Evolutionary conservation across 2,888 invertebrate genomes (phyloP).

Genomic region (Ectemnius continuus): DNA sequence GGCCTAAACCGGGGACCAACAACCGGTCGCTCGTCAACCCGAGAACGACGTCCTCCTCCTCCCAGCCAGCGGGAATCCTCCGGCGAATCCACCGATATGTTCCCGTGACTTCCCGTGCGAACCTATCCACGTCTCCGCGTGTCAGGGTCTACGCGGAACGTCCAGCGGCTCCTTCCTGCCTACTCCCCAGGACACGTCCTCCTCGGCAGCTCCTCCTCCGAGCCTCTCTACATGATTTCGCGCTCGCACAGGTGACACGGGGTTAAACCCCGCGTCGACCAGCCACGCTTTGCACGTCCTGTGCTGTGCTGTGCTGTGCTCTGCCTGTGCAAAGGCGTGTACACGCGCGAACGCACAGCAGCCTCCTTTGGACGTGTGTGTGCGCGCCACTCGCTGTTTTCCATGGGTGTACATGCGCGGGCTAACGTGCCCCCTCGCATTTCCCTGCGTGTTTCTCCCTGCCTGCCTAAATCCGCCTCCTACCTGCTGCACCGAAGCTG

Average conservation of each 20-base stretch:
- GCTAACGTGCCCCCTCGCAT: conserved; percentile 32
- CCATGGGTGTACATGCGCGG: conserved; percentile 39
- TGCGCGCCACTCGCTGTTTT: conserved; percentile 28
- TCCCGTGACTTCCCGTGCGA: not conserved
- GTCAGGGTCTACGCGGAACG: not conserved
- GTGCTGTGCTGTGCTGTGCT: conserved; percentile 48
- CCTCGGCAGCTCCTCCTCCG: too few relatives aligned
- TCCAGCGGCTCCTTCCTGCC: too few relatives aligned
- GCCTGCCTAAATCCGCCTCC: too few relatives aligned
- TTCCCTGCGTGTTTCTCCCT: conserved; percentile 12
- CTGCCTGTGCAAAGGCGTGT: conserved; percentile 42
- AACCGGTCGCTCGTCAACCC: not conserved
- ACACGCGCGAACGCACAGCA: conserved; percentile 35
- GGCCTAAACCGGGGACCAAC: conserved; percentile 19
- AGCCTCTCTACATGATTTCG: conserved; percentile 3
- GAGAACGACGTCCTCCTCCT: not conserved
- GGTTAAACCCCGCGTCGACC: conserved; percentile 35
- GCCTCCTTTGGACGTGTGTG: conserved; percentile 15
- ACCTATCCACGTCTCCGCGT: not conserved
- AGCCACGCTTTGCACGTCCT: conserved; percentile 33
- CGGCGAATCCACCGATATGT: not conserved
- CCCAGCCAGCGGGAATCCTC: not conserved
- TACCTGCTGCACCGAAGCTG: too few relatives aligned
- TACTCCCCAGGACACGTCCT: too few relatives aligned
- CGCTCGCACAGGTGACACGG: conserved; percentile 10